phyloP scores from a whole-genome alignment of 2,113 vertebrate species.

The Syngnathus floridae region DNA sequence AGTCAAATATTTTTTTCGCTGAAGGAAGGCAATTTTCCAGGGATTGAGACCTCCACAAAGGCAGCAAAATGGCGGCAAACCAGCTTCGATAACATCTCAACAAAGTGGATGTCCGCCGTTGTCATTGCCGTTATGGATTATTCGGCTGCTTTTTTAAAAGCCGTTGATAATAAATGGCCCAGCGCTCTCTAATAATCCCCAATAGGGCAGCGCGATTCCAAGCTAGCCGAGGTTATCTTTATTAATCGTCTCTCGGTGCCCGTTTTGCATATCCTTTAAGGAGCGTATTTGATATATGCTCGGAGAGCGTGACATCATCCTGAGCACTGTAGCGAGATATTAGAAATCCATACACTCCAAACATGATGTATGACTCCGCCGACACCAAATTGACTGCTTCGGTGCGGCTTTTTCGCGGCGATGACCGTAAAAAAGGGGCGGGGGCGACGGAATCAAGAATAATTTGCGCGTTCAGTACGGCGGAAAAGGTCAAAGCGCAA shows the following conservation, averaged over 20 bases:
- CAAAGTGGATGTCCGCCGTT: too few species aligned
- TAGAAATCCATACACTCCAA: slow-evolving; percentile 65
- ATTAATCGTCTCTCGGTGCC: slow-evolving; percentile 45
- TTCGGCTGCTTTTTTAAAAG: slow-evolving; percentile 6
- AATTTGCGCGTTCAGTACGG: slow-evolving; percentile 51
- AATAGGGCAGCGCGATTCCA: slow-evolving; percentile 17
- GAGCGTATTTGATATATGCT: slow-evolving; percentile 52
- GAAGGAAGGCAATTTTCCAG: background rate
- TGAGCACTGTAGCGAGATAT: slow-evolving; percentile 61
- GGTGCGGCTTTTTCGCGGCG: slow-evolving; percentile 26
- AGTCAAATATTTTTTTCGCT: slow-evolving; percentile 16
- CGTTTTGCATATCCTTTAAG: slow-evolving; percentile 46
- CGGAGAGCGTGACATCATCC: slow-evolving; percentile 56
- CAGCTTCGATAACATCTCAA: too few species aligned
- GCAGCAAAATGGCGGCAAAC: too few species aligned
- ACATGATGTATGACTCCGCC: slow-evolving; percentile 54
- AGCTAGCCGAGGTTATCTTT: slow-evolving; percentile 36
- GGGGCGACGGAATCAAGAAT: slow-evolving; percentile 44
- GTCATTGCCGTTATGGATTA: background rate
- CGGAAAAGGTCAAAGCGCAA: slow-evolving; percentile 58
- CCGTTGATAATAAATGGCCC: slow-evolving; percentile 5
- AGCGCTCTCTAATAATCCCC: slow-evolving; percentile 23
- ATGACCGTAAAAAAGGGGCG: slow-evolving; percentile 1
- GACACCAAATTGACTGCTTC: slow-evolving; percentile 39
- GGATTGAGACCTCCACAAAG: background rate